phyloP scores from a whole-genome alignment of 2,888 invertebrate genomes.

The Bembecia ichneumoniformis region DNA sequence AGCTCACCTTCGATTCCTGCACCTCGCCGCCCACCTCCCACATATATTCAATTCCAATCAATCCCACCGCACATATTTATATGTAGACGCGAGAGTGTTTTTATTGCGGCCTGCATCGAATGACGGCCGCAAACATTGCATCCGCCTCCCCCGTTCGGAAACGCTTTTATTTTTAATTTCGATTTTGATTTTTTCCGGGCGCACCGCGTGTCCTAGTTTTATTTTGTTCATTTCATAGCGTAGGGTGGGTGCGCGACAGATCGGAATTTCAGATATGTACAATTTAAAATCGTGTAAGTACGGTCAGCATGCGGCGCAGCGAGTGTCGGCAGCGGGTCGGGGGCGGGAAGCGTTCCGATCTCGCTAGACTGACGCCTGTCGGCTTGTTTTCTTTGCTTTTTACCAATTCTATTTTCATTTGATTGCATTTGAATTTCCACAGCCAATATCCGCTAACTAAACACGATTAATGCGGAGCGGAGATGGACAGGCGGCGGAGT shows the following conservation, averaged over 20 bases:
- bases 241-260: constrained; percentile 70
- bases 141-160: constrained; percentile 56
- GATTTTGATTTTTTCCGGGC: constrained; percentile 70
- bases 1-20: constrained; percentile 67
- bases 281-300: constrained; percentile 74
- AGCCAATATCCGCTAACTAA: constrained; percentile 74
- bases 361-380: constrained; percentile 71
- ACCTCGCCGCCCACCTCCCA: constrained; percentile 32
- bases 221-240: constrained; percentile 73
- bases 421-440: constrained; percentile 73
- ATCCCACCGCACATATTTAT: constrained; percentile 67
- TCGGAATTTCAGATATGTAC: constrained; percentile 73
- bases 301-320: constrained; percentile 53
- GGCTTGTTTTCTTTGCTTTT: constrained; percentile 70
- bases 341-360: constrained; percentile 33
- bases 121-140: constrained; percentile 70
- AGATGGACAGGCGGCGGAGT: constrained; percentile 62
- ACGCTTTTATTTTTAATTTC: constrained; percentile 70
- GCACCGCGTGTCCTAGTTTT: constrained; percentile 57
- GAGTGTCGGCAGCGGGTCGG: constrained; percentile 28
- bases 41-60: constrained; percentile 72
- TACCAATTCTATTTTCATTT: constrained; percentile 71
- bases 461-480: constrained; percentile 71
- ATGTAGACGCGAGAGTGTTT: constrained; percentile 60
- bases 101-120: constrained; percentile 69